These are phyloP conservation scores for Erebia aethiops DNA, from an alignment of 2,888 invertebrate species.

Conservation along the genomic window DNA sequence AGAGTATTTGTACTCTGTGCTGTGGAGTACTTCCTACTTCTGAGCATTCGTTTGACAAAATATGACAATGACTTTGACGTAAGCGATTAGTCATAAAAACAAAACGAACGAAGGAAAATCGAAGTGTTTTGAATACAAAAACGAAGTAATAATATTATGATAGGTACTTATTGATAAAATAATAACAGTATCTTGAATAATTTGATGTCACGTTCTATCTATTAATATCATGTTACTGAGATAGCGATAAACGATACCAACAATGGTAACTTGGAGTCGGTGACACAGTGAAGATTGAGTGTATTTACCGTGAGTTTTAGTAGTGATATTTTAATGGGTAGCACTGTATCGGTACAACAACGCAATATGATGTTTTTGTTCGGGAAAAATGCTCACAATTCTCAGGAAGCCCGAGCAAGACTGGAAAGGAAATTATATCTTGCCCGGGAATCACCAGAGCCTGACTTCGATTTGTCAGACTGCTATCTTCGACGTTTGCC, in stretches of 20 bases:
- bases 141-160: background rate
- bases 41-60: background rate
- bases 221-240: constrained; percentile 16
- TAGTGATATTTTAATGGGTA: constrained; percentile 68
- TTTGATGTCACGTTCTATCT: background rate
- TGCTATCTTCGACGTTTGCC: constrained; percentile 90
- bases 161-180: background rate
- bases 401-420: constrained; percentile 58
- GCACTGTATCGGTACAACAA: constrained; percentile 69
- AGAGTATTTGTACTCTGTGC: too few species aligned
- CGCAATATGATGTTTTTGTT: constrained; percentile 70
- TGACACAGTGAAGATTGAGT: constrained; percentile 33
- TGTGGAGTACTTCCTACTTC: too few species aligned
- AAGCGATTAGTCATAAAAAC: background rate
- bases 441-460: constrained; percentile 89
- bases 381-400: constrained; percentile 59
- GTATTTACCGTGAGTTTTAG: constrained; percentile 4
- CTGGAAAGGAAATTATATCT: constrained; percentile 75
- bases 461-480: constrained; percentile 90
- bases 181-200: background rate
- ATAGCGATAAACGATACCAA: constrained; percentile 29
- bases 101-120: background rate
- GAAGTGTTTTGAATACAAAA: background rate
- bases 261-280: constrained; percentile 35
- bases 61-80: background rate